Evolutionary conservation across 2,113 vertebrate species (phyloP).

Genomic region (Montifringilla adamsi): DNA sequence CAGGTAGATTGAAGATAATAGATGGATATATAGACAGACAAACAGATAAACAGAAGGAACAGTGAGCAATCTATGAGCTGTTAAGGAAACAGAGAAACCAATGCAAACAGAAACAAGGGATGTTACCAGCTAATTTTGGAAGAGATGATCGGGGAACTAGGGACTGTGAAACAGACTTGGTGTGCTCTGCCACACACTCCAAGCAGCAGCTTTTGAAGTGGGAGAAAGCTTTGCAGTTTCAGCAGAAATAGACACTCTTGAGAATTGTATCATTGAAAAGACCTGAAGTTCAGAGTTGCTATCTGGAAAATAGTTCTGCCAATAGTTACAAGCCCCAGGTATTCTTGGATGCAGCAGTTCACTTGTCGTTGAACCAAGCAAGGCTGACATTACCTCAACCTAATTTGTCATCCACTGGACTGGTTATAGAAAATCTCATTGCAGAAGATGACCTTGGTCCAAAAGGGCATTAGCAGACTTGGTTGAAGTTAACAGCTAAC

Average conservation of each 20-base stretch:
- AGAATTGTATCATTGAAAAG: not conserved
- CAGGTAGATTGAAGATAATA: not conserved
- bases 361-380: not conserved
- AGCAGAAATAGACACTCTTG: not conserved
- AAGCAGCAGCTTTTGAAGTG: not conserved
- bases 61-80: not conserved
- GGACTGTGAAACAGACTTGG: accelerated
- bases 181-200: not conserved
- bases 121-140: not conserved
- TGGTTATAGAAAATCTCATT: not conserved
- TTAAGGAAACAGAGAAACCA: not conserved
- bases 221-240: not conserved
- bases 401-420: not conserved
- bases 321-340: not conserved
- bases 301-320: not conserved
- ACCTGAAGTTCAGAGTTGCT: not conserved
- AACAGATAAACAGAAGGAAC: not conserved
- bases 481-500: not conserved
- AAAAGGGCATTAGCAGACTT: not conserved
- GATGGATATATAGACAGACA: not conserved
- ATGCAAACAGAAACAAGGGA: not conserved
- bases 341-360: not conserved
- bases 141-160: not conserved
- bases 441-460: not conserved
- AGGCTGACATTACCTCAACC: not conserved